Conservation (phyloP, 1,140 invertebrate genomes). For the Palaemon carinicauda region DNA sequence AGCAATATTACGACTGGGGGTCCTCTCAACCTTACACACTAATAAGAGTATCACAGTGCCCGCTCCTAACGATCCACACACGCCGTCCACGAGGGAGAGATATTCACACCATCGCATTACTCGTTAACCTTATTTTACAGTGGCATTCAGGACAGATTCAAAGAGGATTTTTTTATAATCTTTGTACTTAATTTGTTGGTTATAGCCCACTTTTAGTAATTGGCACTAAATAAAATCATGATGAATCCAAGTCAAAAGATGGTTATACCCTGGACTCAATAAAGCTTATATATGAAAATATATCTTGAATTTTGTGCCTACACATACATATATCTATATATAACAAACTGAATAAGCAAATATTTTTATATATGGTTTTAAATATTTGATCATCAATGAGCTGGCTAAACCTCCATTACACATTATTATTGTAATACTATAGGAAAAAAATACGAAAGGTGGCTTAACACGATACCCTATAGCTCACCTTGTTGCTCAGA, state of each 20-base stretch:
- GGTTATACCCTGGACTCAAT: constrained; percentile 53
- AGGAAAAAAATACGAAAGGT: constrained; percentile 41
- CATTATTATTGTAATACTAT: constrained; percentile 54
- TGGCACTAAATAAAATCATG: constrained; percentile 44
- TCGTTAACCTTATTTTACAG: constrained; percentile 45
- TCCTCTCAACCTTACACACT: constrained; percentile 48
- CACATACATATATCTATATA: constrained; percentile 40
- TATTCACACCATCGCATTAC: constrained; percentile 30
- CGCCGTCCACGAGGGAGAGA: constrained; percentile 27
- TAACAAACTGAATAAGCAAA: constrained; percentile 50
- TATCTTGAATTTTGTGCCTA: constrained; percentile 52
- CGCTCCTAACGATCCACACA: constrained; percentile 49
- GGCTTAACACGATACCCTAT: constrained; percentile 6
- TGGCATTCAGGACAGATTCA: constrained; percentile 51
- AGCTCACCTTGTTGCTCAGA: constrained; percentile 12
- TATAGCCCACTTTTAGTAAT: constrained; percentile 45
- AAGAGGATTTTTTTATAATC: constrained; percentile 37
- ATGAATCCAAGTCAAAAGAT: constrained; percentile 34
- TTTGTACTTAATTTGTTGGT: constrained; percentile 58
- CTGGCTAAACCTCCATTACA: constrained; percentile 56
- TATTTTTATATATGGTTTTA: constrained; percentile 43
- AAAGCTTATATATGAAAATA: constrained; percentile 57
- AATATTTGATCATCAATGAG: constrained; percentile 57
- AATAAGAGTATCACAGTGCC: constrained; percentile 49
- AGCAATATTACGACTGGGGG: constrained; percentile 29